These are phyloP conservation scores for Coluber constrictor DNA, from an alignment of 2,797 vertebrate species.

Conservation along the genomic window DNA sequence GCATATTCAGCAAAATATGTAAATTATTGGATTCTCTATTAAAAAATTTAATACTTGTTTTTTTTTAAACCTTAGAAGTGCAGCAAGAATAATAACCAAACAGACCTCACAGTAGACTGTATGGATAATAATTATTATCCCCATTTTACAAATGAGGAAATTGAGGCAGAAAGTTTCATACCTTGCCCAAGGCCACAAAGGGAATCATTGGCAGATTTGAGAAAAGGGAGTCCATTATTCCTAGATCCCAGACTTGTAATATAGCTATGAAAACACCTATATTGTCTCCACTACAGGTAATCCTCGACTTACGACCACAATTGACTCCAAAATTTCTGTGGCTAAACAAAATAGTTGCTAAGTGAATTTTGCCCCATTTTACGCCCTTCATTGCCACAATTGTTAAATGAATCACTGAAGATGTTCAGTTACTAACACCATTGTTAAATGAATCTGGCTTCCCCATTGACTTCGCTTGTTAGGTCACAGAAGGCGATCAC, in stretches of 20 bases:
- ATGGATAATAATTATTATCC: conserved; percentile 11
- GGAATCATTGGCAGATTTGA: conserved; percentile 4
- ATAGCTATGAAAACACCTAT: not conserved
- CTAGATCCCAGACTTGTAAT: not conserved
- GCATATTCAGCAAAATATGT: conserved; percentile 47
- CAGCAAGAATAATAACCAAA: conserved; percentile 43
- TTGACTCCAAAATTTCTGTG: not conserved
- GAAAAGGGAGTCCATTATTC: not conserved
- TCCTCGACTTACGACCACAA: not conserved
- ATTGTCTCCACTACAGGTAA: not conserved
- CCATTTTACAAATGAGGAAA: conserved; percentile 33
- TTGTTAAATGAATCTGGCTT: not conserved
- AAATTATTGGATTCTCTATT: conserved; percentile 42
- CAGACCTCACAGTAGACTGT: conserved; percentile 33
- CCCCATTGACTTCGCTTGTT: not conserved
- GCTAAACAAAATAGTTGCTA: not conserved
- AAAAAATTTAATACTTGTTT: conserved; percentile 43
- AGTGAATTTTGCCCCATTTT: not conserved
- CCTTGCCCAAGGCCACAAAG: conserved; percentile 26
- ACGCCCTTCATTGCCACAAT: not conserved
- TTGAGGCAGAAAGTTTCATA: conserved; percentile 39
- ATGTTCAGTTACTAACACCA: not conserved
- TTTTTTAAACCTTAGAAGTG: conserved; percentile 44
- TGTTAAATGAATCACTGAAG: not conserved
- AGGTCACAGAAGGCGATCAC: not conserved